phyloP scores from a whole-genome alignment of 2,888 invertebrate genomes.

The Plebejus argus region DNA sequence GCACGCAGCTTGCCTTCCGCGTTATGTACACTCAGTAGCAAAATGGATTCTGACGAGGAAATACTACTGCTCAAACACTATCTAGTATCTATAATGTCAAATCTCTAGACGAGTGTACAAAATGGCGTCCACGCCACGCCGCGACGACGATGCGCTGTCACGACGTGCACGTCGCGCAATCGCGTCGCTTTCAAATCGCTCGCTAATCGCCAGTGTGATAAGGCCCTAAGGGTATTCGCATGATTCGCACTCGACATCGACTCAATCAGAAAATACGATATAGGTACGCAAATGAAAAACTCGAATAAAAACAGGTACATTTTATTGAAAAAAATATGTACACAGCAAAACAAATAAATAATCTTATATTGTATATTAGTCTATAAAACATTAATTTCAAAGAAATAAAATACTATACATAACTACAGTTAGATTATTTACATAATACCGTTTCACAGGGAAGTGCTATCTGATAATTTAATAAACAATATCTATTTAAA shows the following conservation, averaged over 20 bases:
- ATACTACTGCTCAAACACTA: too few relatives aligned
- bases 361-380: constrained; percentile 81
- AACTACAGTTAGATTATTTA: constrained; percentile 78
- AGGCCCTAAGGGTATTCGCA: background rate
- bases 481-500: constrained; percentile 77
- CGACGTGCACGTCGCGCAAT: too few relatives aligned
- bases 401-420: constrained; percentile 81
- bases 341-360: constrained; percentile 82
- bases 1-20: too few relatives aligned
- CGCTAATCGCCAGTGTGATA: too few relatives aligned
- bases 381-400: constrained; percentile 81
- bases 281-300: constrained; percentile 43
- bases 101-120: too few relatives aligned
- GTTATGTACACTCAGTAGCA: too few relatives aligned
- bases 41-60: too few relatives aligned
- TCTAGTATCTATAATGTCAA: too few relatives aligned
- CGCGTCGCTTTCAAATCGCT: too few relatives aligned
- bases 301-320: constrained; percentile 78
- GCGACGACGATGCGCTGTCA: too few relatives aligned
- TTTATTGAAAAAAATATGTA: constrained; percentile 81
- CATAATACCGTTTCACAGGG: constrained; percentile 76
- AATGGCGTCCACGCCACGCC: too few relatives aligned
- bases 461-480: constrained; percentile 67
- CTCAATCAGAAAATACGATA: background rate
- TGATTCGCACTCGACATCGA: too few relatives aligned